Evolutionary conservation across 2,113 vertebrate genomes (phyloP).

Genomic region (Calcarius ornatus): DNA sequence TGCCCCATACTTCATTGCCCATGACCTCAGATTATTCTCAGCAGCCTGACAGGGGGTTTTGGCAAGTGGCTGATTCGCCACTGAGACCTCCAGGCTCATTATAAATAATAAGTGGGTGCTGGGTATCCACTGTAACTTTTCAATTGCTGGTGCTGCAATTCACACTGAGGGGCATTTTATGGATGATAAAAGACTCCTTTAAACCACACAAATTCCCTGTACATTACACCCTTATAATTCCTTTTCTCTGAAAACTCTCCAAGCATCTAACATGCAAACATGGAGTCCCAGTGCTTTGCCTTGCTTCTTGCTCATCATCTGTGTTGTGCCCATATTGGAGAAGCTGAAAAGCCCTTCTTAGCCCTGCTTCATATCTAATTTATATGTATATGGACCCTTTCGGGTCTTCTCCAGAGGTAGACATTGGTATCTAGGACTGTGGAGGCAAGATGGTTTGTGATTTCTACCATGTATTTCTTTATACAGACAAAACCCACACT

Average conservation of each 20-base stretch:
- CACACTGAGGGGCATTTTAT: neutral
- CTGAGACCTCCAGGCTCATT: neutral
- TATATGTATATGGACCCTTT: neutral
- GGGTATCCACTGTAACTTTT: neutral
- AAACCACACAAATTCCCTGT: neutral
- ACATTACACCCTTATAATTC: neutral
- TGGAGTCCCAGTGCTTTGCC: fast-evolving
- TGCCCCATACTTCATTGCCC: neutral
- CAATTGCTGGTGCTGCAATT: neutral
- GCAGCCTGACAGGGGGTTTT: neutral
- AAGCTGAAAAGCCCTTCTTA: neutral
- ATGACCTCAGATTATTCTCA: neutral
- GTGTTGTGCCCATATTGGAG: neutral
- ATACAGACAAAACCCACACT: neutral
- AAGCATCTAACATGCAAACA: fast-evolving
- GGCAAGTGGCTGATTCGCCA: neutral
- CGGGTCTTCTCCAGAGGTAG: neutral
- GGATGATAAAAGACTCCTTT: neutral
- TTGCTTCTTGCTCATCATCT: neutral
- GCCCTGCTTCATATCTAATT: neutral
- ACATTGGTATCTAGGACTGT: neutral
- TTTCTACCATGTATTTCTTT: neutral
- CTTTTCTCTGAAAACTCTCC: neutral
- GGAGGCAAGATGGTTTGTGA: neutral
- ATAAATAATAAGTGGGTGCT: neutral